Percentiles rank a stretch among this genome's conserved stretches.
phyloP scores from a whole-genome alignment of 1,140 invertebrate species.

The Diorhabda carinulata region DNA sequence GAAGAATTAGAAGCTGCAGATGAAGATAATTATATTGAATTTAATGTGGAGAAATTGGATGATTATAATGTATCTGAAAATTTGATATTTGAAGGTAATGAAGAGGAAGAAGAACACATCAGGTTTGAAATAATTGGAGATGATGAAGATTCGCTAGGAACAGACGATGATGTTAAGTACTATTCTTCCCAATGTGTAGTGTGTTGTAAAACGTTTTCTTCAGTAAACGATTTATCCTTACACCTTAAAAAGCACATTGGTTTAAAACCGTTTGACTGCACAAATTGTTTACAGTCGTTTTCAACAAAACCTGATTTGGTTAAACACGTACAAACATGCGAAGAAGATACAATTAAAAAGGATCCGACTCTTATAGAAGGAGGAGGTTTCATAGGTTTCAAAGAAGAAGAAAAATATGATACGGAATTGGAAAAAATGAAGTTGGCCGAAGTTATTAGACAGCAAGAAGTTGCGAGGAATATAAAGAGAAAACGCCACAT shows the following conservation, averaged over 20 bases:
- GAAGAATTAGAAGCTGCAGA: not conserved
- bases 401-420: conserved; percentile 1
- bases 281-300: not conserved
- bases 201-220: not conserved
- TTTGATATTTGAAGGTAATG: not conserved
- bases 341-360: not conserved
- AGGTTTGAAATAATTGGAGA: not conserved
- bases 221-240: not conserved
- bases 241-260: not conserved
- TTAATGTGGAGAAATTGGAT: too few relatives aligned
- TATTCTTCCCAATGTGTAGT: not conserved
- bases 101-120: not conserved
- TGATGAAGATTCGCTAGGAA: not conserved
- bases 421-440: not conserved
- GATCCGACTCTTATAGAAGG: not conserved
- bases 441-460: not conserved
- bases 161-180: not conserved
- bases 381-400: not conserved
- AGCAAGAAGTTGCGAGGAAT: not conserved
- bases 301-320: not conserved
- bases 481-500: not conserved
- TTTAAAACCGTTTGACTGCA: not conserved
- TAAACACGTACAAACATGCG: not conserved
- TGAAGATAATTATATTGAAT: not conserved
- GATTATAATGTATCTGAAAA: too few relatives aligned